Percentiles rank a stretch among this genome's conserved stretches.
phyloP scores from a whole-genome alignment of 2,888 invertebrate genomes.

The Carpatolechia fugitivella region DNA sequence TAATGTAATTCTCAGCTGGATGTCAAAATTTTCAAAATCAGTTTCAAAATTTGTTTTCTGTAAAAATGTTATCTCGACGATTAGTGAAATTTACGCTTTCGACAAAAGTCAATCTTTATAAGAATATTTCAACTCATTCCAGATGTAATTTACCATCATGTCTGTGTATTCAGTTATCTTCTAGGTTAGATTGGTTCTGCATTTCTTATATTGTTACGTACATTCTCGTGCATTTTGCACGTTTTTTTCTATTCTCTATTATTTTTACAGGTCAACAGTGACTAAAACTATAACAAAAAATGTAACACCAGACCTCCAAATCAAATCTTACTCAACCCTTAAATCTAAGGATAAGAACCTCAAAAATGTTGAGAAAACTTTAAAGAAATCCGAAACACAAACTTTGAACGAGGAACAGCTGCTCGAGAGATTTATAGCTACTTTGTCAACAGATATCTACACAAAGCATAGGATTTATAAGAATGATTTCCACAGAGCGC shows the following conservation, averaged over 20 bases:
- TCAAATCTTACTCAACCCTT: background rate
- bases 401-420: constrained; percentile 41
- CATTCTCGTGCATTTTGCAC: background rate
- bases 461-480: constrained; percentile 69
- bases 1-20: no score
- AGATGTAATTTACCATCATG: background rate
- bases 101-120: constrained; percentile 33
- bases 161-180: background rate
- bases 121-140: background rate
- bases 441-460: constrained; percentile 59
- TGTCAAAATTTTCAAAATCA: background rate
- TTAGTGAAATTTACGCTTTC: constrained; percentile 47
- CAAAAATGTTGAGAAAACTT: background rate
- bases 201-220: background rate
- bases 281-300: no score
- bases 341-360: background rate
- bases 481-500: constrained; percentile 58
- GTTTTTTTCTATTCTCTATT: background rate
- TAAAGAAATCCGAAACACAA: background rate
- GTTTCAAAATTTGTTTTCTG: background rate
- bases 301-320: background rate
- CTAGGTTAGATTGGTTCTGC: background rate
- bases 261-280: background rate
- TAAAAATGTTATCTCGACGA: constrained; percentile 52
- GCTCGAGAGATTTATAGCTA: constrained; percentile 59